phyloP scores from a whole-genome alignment of 2,888 invertebrate genomes.

The Phaedon cochleariae region DNA sequence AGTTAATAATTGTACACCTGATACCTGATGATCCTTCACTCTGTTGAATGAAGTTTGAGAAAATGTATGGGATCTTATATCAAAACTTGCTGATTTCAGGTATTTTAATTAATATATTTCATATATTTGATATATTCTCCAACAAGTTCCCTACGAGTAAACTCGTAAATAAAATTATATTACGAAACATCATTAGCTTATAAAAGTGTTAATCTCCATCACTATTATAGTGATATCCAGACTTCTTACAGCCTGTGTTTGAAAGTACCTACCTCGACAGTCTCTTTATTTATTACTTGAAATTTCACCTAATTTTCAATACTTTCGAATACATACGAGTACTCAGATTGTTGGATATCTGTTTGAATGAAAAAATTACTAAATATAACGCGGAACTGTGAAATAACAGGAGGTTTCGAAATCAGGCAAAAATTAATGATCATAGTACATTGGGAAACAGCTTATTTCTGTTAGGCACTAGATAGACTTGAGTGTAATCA shows the following conservation, averaged over 20 bases:
- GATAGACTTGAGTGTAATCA: no score
- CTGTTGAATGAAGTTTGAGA: no score
- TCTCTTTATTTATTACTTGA: neutral
- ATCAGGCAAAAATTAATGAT: neutral
- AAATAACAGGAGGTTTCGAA: neutral
- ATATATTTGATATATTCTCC: neutral
- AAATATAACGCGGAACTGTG: neutral
- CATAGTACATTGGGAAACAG: no score
- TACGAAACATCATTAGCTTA: neutral
- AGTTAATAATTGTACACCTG: no score
- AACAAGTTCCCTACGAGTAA: neutral
- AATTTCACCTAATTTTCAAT: neutral
- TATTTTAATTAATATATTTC: neutral
- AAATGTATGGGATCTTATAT: no score
- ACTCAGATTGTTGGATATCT: neutral
- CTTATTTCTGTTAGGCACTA: no score
- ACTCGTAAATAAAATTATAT: neutral
- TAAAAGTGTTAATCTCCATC: neutral
- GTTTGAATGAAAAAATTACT: neutral
- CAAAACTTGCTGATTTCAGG: neutral
- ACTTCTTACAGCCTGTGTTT: neutral
- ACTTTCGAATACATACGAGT: neutral
- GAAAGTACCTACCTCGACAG: neutral
- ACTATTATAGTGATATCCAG: neutral
- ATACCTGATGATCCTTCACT: no score